Evolutionary conservation across 2,797 vertebrate species (phyloP).

Genomic region (Argya squamiceps): DNA sequence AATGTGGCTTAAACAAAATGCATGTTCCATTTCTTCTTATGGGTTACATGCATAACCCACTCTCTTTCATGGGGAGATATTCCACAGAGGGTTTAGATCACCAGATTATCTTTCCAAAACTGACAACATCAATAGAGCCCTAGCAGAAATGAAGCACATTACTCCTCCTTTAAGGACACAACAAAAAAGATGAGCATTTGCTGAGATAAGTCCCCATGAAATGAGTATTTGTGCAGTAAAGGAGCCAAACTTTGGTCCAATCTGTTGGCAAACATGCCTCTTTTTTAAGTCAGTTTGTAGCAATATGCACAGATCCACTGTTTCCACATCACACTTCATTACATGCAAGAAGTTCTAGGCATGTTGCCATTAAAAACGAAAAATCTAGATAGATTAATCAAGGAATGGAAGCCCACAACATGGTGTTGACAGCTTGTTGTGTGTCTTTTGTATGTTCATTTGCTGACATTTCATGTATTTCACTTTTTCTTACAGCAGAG

Average conservation of each 20-base stretch:
- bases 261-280: background rate
- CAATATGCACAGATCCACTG: background rate
- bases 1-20: background rate
- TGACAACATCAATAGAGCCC: background rate
- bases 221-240: background rate
- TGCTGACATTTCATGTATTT: background rate
- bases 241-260: background rate
- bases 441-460: background rate
- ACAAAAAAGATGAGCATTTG: background rate
- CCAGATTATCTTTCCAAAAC: background rate
- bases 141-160: background rate
- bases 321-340: background rate
- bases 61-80: background rate
- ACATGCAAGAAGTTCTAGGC: background rate
- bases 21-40: background rate
- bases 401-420: background rate
- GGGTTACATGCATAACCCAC: background rate
- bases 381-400: background rate
- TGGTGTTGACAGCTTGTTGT: background rate
- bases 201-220: background rate
- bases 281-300: background rate
- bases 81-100: background rate
- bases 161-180: background rate
- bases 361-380: background rate
- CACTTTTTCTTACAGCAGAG: background rate